Evolutionary conservation across 2,113 vertebrate species (phyloP).

Genomic region (Alethe diademata): DNA sequence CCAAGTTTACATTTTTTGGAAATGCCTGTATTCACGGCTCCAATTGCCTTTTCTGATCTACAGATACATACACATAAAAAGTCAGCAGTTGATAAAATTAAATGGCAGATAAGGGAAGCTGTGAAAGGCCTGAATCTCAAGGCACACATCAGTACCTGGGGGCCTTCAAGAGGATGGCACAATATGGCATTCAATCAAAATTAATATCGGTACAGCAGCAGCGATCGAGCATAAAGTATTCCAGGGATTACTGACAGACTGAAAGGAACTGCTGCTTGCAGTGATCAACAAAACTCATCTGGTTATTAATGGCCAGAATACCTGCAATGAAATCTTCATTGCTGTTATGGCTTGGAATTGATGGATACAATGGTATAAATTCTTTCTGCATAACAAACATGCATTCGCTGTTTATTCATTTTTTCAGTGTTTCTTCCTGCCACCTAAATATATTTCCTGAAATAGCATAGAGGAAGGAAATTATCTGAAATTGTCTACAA

Average conservation of each 20-base stretch:
- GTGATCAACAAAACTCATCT: neutral
- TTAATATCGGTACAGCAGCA: neutral
- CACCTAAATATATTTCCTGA: neutral
- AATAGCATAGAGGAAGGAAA: slow-evolving; percentile 3
- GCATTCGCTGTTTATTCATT: neutral
- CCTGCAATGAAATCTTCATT: neutral
- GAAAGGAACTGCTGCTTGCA: neutral
- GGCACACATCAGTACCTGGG: neutral
- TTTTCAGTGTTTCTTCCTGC: neutral
- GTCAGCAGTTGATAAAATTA: neutral
- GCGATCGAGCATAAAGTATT: neutral
- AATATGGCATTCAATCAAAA: neutral
- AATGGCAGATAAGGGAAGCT: neutral
- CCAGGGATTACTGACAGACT: neutral
- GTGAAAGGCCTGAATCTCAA: neutral
- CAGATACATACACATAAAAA: neutral
- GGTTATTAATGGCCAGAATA: neutral
- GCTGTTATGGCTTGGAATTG: neutral
- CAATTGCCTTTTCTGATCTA: neutral
- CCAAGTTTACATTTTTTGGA: neutral
- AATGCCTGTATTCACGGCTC: neutral
- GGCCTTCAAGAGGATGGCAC: neutral
- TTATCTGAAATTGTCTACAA: neutral
- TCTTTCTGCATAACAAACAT: neutral
- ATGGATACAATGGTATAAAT: neutral